Evolutionary conservation across 2,797 vertebrate genomes (phyloP).

Genomic region (Clarias fuscus): DNA sequence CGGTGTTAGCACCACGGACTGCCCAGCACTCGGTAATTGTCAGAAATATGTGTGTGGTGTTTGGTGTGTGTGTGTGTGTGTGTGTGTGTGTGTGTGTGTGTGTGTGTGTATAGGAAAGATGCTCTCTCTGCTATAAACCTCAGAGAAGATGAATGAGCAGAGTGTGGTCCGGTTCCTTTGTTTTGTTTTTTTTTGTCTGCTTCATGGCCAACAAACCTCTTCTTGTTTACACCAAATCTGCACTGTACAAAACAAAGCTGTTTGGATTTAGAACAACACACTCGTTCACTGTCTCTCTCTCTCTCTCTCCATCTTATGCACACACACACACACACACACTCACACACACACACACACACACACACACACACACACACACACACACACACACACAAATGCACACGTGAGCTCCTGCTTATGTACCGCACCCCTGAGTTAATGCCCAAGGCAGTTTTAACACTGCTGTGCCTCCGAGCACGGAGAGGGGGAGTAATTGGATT

Average conservation of each 20-base stretch:
- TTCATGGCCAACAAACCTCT: slow-evolving; percentile 39
- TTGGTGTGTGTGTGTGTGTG: slow-evolving; percentile 10
- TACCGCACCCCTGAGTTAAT: slow-evolving; percentile 46
- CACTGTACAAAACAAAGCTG: slow-evolving; percentile 53
- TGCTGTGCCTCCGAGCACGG: slow-evolving; percentile 19
- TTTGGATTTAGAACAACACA: slow-evolving; percentile 51
- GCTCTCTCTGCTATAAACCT: slow-evolving; percentile 47
- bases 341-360: background rate
- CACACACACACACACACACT: slow-evolving; percentile 4
- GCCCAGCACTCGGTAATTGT: slow-evolving; percentile 46
- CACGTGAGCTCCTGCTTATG: slow-evolving; percentile 9
- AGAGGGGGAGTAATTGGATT: slow-evolving; percentile 43
- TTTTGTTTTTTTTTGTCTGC: slow-evolving; percentile 32
- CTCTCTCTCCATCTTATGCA: background rate
- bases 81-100: slow-evolving; percentile 24
- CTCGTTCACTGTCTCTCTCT: background rate
- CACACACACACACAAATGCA: slow-evolving; percentile 12
- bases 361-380: slow-evolving; percentile 3
- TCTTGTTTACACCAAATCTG: slow-evolving; percentile 53
- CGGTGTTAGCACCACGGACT: slow-evolving; percentile 48
- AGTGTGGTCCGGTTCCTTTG: slow-evolving; percentile 47
- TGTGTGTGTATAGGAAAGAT: slow-evolving; percentile 26
- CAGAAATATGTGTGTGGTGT: slow-evolving; percentile 31
- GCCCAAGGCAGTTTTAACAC: slow-evolving; percentile 39
- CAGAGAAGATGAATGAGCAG: slow-evolving; percentile 50